phyloP scores from a whole-genome alignment of 1,140 invertebrate species.

The Leptopilina clavipes region DNA sequence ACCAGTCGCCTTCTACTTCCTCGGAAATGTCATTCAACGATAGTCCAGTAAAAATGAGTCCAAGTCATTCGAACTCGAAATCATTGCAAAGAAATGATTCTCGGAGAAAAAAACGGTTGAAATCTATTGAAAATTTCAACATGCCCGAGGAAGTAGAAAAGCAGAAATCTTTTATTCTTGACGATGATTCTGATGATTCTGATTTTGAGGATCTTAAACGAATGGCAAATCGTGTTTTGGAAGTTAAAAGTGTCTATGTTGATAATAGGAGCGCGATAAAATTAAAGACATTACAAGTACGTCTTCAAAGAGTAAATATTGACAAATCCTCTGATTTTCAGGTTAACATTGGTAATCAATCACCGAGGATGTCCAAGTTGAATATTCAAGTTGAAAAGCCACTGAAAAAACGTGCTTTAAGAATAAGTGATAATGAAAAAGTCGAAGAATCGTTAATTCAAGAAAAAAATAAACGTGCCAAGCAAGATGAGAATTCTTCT shows the following conservation, averaged over 20 bases:
- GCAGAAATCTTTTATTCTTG: neutral
- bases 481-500: neutral
- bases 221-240: slow-evolving; percentile 11
- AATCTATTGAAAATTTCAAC: neutral
- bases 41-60: neutral
- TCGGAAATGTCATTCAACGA: neutral
- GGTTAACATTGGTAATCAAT: neutral
- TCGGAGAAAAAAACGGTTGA: neutral
- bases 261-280: slow-evolving; percentile 17
- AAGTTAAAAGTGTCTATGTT: slow-evolving; percentile 11
- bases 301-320: neutral
- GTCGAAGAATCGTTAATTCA: neutral
- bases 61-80: neutral
- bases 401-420: neutral
- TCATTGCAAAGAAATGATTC: neutral
- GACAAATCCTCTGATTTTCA: neutral
- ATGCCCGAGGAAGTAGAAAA: slow-evolving; percentile 14
- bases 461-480: neutral
- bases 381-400: neutral
- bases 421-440: neutral
- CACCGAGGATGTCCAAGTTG: slow-evolving; percentile 13
- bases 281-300: neutral
- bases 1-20: slow-evolving; percentile 8
- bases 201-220: slow-evolving; percentile 22
- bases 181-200: neutral